Evolutionary conservation across 2,888 invertebrate genomes (phyloP).

Genomic region (Eristalinus sepulchralis): DNA sequence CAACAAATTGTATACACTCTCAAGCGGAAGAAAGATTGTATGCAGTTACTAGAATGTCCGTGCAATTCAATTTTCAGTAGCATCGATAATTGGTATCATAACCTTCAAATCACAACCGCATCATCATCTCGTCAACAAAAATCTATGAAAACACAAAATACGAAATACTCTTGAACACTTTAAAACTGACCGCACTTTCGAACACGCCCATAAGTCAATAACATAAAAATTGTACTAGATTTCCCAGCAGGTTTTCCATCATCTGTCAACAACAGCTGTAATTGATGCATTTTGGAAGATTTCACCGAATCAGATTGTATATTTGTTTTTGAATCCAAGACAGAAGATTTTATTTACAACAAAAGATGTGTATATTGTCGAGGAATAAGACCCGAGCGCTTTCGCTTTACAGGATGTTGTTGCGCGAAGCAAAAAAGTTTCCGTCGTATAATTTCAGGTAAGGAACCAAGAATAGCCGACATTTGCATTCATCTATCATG

Average conservation of each 20-base stretch:
- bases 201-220: background rate
- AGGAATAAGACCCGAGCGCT: slow-evolving; percentile 35
- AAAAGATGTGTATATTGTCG: slow-evolving; percentile 36
- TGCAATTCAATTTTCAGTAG: too few relatives aligned
- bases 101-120: too few relatives aligned
- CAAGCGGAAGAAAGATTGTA: background rate
- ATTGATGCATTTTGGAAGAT: background rate
- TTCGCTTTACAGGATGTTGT: slow-evolving; percentile 45
- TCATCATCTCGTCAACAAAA: too few relatives aligned
- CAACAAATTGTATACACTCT: background rate
- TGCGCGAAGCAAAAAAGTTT: slow-evolving; percentile 54
- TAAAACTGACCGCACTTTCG: background rate
- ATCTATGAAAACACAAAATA: too few relatives aligned
- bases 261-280: background rate
- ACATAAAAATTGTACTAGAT: slow-evolving; percentile 21
- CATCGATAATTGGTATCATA: too few relatives aligned
- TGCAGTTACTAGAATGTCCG: too few relatives aligned
- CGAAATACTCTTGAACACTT: background rate
- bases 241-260: background rate
- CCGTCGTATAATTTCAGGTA: slow-evolving; percentile 54
- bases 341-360: background rate
- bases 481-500: background rate
- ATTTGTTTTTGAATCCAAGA: background rate
- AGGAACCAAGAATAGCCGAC: background rate
- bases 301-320: background rate